Conservation (phyloP, 2,113 vertebrate species). For the Rhinogobius similis region DNA sequence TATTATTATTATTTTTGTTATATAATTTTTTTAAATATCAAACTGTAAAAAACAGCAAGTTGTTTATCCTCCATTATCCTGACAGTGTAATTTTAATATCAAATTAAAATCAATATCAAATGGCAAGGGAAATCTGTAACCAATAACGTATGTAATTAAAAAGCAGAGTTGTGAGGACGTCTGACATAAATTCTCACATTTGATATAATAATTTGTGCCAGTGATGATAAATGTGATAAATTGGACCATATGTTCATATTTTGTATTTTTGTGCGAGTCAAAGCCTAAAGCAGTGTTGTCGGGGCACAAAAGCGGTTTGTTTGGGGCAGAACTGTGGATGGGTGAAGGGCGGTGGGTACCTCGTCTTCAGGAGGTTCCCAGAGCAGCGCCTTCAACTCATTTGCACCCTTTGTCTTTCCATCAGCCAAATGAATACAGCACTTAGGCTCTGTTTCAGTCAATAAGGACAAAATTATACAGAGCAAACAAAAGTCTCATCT, state of each 20-base stretch:
- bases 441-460: neutral
- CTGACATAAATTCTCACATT: neutral
- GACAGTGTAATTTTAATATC: no score
- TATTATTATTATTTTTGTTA: neutral
- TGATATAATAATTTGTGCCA: neutral
- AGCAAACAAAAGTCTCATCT: neutral
- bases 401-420: slow-evolving; percentile 32
- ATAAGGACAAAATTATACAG: neutral
- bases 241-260: neutral
- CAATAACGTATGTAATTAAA: no score
- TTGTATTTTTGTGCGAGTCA: neutral
- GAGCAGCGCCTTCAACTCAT: slow-evolving; percentile 45
- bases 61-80: no score
- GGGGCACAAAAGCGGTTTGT: slow-evolving; percentile 66
- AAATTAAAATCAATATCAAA: no score
- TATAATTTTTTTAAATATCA: no score
- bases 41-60: no score
- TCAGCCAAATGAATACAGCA: slow-evolving; percentile 3
- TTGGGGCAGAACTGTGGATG: slow-evolving; percentile 19
- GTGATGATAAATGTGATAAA: neutral
- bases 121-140: no score
- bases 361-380: slow-evolving; percentile 64
- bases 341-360: slow-evolving; percentile 70
- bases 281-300: slow-evolving; percentile 10
- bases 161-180: no score